These are phyloP conservation scores for Prosopocoilus inquinatus DNA, from an alignment of 2,888 invertebrate genomes.

Conservation along the genomic window DNA sequence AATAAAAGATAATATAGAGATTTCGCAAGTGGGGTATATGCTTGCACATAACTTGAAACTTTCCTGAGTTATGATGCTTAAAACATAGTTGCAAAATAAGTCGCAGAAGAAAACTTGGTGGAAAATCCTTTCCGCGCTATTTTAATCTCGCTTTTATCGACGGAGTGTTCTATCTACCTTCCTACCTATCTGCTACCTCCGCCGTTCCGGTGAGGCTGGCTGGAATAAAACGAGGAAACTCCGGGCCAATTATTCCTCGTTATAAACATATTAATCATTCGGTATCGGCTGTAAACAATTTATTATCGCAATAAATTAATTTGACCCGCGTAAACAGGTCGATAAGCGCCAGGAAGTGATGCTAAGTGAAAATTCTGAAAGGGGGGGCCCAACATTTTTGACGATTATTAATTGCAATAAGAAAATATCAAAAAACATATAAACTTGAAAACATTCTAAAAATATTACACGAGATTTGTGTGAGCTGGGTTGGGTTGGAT, in stretches of 20 bases:
- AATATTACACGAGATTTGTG: too few relatives aligned
- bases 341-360: not conserved
- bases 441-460: too few relatives aligned
- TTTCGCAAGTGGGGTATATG: slow-evolving; percentile 5
- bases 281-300: slow-evolving; percentile 11
- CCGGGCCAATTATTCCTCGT: slow-evolving; percentile 5
- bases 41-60: slow-evolving; percentile 22
- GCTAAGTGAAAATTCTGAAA: too few relatives aligned
- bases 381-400: too few relatives aligned
- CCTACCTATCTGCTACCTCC: not conserved
- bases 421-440: too few relatives aligned
- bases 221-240: not conserved
- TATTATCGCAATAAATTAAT: slow-evolving; percentile 10
- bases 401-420: too few relatives aligned
- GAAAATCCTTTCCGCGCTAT: not conserved
- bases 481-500: too few relatives aligned
- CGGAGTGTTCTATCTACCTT: too few relatives aligned
- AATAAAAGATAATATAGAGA: slow-evolving; percentile 5
- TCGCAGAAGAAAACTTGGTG: not conserved
- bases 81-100: slow-evolving; percentile 19
- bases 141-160: not conserved
- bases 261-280: slow-evolving; percentile 11
- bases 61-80: slow-evolving; percentile 20
- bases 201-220: not conserved
- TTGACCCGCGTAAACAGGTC: slow-evolving; percentile 7